Conservation (phyloP, 2,113 vertebrate species). For the Caranx ignobilis region DNA sequence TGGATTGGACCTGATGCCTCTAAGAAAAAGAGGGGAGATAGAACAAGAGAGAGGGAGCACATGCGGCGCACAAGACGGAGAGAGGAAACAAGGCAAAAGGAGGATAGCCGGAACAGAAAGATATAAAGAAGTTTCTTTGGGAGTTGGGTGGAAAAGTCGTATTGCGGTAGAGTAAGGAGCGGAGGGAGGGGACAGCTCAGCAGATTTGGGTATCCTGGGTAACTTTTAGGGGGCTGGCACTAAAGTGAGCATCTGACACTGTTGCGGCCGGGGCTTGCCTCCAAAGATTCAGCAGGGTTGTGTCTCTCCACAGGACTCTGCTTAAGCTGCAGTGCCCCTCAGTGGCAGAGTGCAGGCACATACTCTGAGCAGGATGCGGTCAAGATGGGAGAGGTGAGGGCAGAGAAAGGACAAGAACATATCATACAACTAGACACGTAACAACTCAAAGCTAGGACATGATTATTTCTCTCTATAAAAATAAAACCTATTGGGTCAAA, state of each 20-base stretch:
- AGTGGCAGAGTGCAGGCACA: slow-evolving; percentile 51
- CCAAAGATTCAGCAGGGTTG: slow-evolving; percentile 59
- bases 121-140: slow-evolving; percentile 61
- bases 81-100: not conserved
- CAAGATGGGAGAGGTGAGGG: not conserved
- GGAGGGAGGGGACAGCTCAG: slow-evolving; percentile 76
- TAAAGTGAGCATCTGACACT: slow-evolving; percentile 60
- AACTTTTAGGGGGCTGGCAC: slow-evolving; percentile 73
- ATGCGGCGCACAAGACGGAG: not conserved
- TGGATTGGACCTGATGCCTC: slow-evolving; percentile 66
- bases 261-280: slow-evolving; percentile 21
- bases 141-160: slow-evolving; percentile 69
- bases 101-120: slow-evolving; percentile 38
- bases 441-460: not conserved
- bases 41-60: slow-evolving; percentile 30
- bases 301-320: slow-evolving; percentile 7
- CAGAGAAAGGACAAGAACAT: slow-evolving; percentile 17
- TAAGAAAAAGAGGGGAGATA: slow-evolving; percentile 51
- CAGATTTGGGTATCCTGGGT: slow-evolving; percentile 76
- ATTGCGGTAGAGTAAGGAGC: slow-evolving; percentile 68
- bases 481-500: not conserved
- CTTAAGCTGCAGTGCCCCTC: slow-evolving; percentile 75
- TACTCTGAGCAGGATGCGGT: not conserved
- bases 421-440: not conserved
- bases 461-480: not conserved